A percentile compares a stretch with the other conserved stretches of the same genome.
These are phyloP conservation scores for Apoda limacodes DNA, from an alignment of 2,888 invertebrate genomes.

Conservation along the genomic window DNA sequence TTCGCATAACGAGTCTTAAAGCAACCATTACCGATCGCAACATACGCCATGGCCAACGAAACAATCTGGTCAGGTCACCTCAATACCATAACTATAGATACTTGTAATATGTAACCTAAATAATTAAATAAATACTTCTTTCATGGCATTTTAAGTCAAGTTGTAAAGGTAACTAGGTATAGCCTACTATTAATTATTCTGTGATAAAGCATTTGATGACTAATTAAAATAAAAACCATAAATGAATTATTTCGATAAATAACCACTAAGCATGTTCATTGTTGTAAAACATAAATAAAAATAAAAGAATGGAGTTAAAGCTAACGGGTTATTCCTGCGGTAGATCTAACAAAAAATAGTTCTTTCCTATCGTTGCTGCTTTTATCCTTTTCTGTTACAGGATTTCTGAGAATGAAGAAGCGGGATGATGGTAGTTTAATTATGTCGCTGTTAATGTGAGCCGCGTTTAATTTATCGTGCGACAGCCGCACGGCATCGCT, in stretches of 20 bases:
- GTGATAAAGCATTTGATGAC: too few relatives aligned
- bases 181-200: too few relatives aligned
- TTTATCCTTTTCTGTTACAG: slow-evolving; percentile 44
- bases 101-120: slow-evolving; percentile 64
- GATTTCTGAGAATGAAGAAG: slow-evolving; percentile 35
- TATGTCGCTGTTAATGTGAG: slow-evolving; percentile 51
- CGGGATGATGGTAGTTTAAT: slow-evolving; percentile 47
- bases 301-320: slow-evolving; percentile 32
- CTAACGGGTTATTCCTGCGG: slow-evolving; percentile 54
- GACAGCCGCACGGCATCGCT: slow-evolving; percentile 60
- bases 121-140: slow-evolving; percentile 56
- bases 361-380: slow-evolving; percentile 41
- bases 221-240: too few relatives aligned
- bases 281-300: not conserved
- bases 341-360: slow-evolving; percentile 58
- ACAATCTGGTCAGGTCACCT: slow-evolving; percentile 64
- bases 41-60: slow-evolving; percentile 62
- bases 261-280: too few relatives aligned
- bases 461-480: slow-evolving; percentile 63
- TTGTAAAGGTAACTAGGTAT: too few relatives aligned
- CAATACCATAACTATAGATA: slow-evolving; percentile 53
- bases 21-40: slow-evolving; percentile 67
- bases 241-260: too few relatives aligned
- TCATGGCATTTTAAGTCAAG: slow-evolving; percentile 45
- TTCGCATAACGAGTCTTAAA: slow-evolving; percentile 63